Percentiles rank a stretch among this genome's conserved stretches.
These are phyloP conservation scores for Oopsacas minuta DNA, from an alignment of 37 sponge, comb jelly and placozoan genomes.

Conservation along the genomic window DNA sequence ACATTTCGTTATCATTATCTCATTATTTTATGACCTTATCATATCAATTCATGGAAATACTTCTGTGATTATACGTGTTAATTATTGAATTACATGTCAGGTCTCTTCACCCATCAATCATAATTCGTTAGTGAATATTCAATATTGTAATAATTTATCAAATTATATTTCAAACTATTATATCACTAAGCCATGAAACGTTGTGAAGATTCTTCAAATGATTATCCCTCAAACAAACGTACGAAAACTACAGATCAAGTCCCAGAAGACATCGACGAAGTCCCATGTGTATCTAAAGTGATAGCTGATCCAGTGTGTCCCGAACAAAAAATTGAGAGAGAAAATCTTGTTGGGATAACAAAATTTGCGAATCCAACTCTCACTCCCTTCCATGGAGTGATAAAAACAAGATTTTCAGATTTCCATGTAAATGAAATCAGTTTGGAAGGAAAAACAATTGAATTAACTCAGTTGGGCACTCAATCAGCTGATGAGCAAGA, in stretches of 20 bases:
- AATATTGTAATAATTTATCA: too few species aligned
- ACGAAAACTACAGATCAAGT: neutral
- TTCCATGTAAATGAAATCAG: neutral
- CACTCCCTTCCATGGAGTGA: neutral
- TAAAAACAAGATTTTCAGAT: neutral
- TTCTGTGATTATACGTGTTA: too few species aligned
- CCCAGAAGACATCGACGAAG: too few species aligned
- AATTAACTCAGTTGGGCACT: neutral
- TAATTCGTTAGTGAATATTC: too few species aligned
- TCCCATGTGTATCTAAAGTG: too few species aligned
- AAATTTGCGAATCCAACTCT: neutral
- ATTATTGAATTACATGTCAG: too few species aligned
- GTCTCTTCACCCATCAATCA: too few species aligned
- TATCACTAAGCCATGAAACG: neutral
- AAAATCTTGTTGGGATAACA: neutral
- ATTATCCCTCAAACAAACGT: neutral
- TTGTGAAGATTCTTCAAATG: neutral
- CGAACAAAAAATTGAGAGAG: neutral
- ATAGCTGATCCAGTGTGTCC: neutral
- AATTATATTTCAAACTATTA: too few species aligned
- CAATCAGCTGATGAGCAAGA: conserved; percentile 6
- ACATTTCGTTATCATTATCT: too few species aligned
- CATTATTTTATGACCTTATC: too few species aligned
- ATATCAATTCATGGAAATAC: too few species aligned
- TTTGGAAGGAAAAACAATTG: neutral